A percentile compares a stretch with the other conserved stretches of the same genome.
Conservation (phyloP, 2,888 invertebrate genomes). For the Chrysomela aeneicollis region DNA sequence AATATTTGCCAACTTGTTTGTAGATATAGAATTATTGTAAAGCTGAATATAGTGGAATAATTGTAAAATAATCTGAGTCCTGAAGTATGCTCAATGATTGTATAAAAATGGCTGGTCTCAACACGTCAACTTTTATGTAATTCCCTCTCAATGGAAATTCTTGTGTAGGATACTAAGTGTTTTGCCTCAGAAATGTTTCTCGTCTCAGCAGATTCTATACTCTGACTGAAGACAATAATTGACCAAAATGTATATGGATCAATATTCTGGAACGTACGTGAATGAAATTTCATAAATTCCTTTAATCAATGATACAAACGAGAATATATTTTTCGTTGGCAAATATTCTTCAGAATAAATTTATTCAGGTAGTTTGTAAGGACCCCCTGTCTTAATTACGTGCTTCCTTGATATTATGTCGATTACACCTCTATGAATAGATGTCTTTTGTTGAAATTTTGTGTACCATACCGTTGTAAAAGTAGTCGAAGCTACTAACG, state of each 20-base stretch:
- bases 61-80: slow-evolving; percentile 40
- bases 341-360: slow-evolving; percentile 45
- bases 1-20: slow-evolving; percentile 29
- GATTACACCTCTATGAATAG: slow-evolving; percentile 45
- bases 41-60: slow-evolving; percentile 25
- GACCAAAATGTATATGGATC: too few species aligned
- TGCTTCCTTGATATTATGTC: slow-evolving; percentile 54
- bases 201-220: too few species aligned
- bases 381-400: slow-evolving; percentile 49
- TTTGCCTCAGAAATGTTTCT: slow-evolving; percentile 19
- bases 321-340: slow-evolving; percentile 13
- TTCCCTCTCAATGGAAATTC: slow-evolving; percentile 10
- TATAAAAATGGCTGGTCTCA: slow-evolving; percentile 36
- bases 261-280: too few species aligned
- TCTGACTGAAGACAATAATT: too few species aligned
- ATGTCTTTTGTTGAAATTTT: slow-evolving; percentile 42
- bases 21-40: slow-evolving; percentile 30
- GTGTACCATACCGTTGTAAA: slow-evolving; percentile 49
- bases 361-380: slow-evolving; percentile 31
- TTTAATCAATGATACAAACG: neutral
- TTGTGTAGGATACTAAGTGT: slow-evolving; percentile 26
- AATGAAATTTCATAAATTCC: neutral
- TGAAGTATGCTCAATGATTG: slow-evolving; percentile 43
- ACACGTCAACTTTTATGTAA: slow-evolving; percentile 28
- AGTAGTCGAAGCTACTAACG: slow-evolving; percentile 47